Evolutionary conservation across 2,797 vertebrate genomes (phyloP).

Genomic region (Toxotes lorentzi): DNA sequence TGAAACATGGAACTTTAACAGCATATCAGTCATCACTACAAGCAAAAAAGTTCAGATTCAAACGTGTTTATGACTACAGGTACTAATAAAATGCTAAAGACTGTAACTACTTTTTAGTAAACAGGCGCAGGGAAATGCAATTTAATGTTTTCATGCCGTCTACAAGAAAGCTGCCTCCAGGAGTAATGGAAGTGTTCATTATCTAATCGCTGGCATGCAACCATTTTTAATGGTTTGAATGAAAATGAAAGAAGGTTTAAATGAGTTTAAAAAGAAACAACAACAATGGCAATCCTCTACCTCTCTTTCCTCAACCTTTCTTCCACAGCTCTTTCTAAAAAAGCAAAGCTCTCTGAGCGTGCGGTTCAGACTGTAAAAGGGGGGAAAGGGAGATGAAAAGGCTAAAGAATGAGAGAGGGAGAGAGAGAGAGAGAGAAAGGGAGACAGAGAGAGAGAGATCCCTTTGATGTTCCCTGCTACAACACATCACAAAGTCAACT

Average conservation of each 20-base stretch:
- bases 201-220: slow-evolving; percentile 49
- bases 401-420: slow-evolving; percentile 65
- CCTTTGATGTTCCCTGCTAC: slow-evolving; percentile 94
- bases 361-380: slow-evolving; percentile 59
- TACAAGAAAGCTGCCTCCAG: slow-evolving; percentile 75
- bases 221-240: slow-evolving; percentile 61
- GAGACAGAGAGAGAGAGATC: slow-evolving; percentile 49
- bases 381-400: slow-evolving; percentile 74
- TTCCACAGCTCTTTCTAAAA: slow-evolving; percentile 47
- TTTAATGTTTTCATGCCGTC: slow-evolving; percentile 77
- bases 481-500: slow-evolving; percentile 96
- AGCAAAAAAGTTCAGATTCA: too few relatives aligned
- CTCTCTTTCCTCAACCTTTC: slow-evolving; percentile 37
- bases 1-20: too few relatives aligned
- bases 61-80: neutral
- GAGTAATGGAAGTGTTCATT: slow-evolving; percentile 75
- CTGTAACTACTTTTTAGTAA: slow-evolving; percentile 36
- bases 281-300: slow-evolving; percentile 41
- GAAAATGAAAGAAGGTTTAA: slow-evolving; percentile 56
- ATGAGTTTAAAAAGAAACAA: slow-evolving; percentile 49
- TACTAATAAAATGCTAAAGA: slow-evolving; percentile 1
- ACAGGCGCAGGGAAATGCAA: slow-evolving; percentile 67
- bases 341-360: slow-evolving; percentile 57
- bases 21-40: too few relatives aligned
- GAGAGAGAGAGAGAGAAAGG: slow-evolving; percentile 26